A percentile compares a stretch with the other conserved stretches of the same genome.
Evolutionary conservation across 1,140 invertebrate species (phyloP).

Genomic region (Carcinoscorpius rotundicauda): DNA sequence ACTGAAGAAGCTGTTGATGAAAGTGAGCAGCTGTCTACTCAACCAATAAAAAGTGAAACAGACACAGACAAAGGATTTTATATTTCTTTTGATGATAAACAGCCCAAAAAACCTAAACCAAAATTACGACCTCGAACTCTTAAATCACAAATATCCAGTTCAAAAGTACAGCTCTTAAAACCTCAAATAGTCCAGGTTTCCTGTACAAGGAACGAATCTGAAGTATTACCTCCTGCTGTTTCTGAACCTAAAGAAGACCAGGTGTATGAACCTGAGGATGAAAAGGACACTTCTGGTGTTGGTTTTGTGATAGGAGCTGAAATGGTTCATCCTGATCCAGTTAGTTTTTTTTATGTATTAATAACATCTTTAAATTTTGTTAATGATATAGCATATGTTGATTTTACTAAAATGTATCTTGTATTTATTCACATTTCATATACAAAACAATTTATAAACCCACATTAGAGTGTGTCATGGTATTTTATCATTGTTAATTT

Average conservation of each 20-base stretch:
- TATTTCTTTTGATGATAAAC: constrained; percentile 76
- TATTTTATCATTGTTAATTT: background rate
- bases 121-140: constrained; percentile 53
- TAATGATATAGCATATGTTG: too few species aligned
- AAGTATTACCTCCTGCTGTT: too few species aligned
- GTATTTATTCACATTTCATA: too few species aligned
- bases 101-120: constrained; percentile 74
- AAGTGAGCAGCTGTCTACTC: constrained; percentile 12
- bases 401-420: too few species aligned
- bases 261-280: too few species aligned
- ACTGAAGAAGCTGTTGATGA: constrained; percentile 47
- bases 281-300: constrained; percentile 29
- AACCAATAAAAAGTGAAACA: constrained; percentile 19
- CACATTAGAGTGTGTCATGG: background rate
- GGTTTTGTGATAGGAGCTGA: constrained; percentile 57
- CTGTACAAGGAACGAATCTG: too few species aligned
- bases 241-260: too few species aligned
- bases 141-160: constrained; percentile 21
- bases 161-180: background rate
- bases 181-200: too few species aligned
- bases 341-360: constrained; percentile 32
- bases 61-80: constrained; percentile 75
- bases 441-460: background rate
- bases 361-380: background rate
- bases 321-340: constrained; percentile 50